phyloP scores from a whole-genome alignment of 2,797 vertebrate species.

The Anomalospiza imberbis region DNA sequence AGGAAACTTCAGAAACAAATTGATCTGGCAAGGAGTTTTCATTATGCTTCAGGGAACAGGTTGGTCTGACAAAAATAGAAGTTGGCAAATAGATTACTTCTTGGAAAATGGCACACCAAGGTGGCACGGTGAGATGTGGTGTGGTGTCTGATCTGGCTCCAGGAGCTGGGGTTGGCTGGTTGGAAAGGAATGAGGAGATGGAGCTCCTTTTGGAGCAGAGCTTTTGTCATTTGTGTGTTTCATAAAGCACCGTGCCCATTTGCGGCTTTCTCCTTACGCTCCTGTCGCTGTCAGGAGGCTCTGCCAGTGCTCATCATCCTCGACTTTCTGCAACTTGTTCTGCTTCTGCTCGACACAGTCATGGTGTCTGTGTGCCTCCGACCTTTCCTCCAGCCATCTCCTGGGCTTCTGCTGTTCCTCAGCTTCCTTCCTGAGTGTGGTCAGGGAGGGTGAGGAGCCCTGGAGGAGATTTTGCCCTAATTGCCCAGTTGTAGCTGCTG shows the following conservation, averaged over 20 bases:
- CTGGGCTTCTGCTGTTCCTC: neutral
- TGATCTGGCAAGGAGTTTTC: slow-evolving; percentile 60
- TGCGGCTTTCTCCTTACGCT: accelerated
- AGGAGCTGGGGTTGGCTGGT: neutral
- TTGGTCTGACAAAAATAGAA: slow-evolving; percentile 64
- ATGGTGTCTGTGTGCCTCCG: neutral
- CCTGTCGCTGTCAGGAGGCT: neutral
- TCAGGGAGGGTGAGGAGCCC: neutral
- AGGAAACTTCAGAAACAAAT: slow-evolving; percentile 53
- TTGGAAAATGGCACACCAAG: neutral
- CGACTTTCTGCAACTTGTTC: neutral
- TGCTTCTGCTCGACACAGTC: neutral
- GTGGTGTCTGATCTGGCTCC: neutral
- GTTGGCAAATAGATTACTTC: slow-evolving; percentile 46
- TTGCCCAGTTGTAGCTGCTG: neutral
- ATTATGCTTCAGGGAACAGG: slow-evolving; percentile 59
- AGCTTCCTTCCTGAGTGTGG: neutral
- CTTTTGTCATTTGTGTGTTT: slow-evolving; percentile 6
- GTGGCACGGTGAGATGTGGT: neutral
- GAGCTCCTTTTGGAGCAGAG: neutral
- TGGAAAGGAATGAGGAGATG: neutral
- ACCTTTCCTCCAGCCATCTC: neutral
- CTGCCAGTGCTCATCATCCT: slow-evolving; percentile 9
- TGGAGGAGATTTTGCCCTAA: neutral
- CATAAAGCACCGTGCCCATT: neutral